These are phyloP conservation scores for roundworm (Caenorhabditis elegans) DNA, from an alignment of 1,140 invertebrate species.

Conservation along the genomic window DNA sequence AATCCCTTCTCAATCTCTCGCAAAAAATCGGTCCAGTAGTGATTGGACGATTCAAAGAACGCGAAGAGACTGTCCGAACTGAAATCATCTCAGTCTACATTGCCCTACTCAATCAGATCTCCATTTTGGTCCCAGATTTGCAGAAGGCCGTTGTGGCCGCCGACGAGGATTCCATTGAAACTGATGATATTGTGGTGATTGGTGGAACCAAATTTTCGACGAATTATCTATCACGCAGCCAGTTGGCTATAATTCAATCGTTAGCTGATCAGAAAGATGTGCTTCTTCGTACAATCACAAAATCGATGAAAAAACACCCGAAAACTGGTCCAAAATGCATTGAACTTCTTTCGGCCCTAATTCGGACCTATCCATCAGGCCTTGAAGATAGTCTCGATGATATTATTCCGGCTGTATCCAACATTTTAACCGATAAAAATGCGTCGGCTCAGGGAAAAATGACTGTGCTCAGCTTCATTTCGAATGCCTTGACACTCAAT, in stretches of 20 bases:
- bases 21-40: constrained; percentile 81
- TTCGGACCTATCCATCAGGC: constrained; percentile 34
- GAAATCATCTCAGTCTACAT: constrained; percentile 96
- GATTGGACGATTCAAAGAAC: constrained; percentile 84
- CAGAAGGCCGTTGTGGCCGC: neutral
- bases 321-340: constrained; percentile 71
- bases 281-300: neutral
- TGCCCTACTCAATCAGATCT: constrained; percentile 71
- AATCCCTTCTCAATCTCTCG: neutral
- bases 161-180: neutral
- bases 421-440: constrained; percentile 84
- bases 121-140: constrained; percentile 46
- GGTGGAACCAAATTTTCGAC: constrained; percentile 28
- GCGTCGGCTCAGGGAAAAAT: constrained; percentile 73
- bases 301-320: neutral
- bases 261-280: constrained; percentile 56
- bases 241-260: constrained; percentile 41
- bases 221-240: constrained; percentile 21
- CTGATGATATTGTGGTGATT: constrained; percentile 35
- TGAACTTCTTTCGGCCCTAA: constrained; percentile 48
- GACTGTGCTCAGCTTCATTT: constrained; percentile 30
- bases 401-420: constrained; percentile 43
- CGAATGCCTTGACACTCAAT: neutral
- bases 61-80: constrained; percentile 97
- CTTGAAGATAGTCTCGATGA: constrained; percentile 46